Evolutionary conservation across 2,797 vertebrate genomes (phyloP), one percentile per base, ranked within the genome.

Genomic region (Dallia pectoralis): DNA sequence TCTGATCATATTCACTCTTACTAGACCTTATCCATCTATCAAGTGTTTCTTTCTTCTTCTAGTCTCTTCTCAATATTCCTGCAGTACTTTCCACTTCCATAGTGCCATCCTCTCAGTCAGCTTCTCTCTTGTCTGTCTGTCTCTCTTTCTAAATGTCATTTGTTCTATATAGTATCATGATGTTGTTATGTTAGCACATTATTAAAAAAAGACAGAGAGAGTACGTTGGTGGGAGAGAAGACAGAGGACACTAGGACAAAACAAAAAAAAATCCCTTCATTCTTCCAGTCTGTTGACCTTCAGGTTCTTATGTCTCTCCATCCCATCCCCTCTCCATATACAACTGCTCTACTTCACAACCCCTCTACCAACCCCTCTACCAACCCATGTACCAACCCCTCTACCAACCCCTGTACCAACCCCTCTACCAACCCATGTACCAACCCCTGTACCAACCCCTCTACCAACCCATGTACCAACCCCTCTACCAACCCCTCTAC

Each of bases 161-260:
- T 93, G 92, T 93, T 93, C 92, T 93, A 92, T 91, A 88, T 82
- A 67, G 89, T 87, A 92, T 92, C 92, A 93, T 94, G 91, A 84
- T 75, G 73, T 84, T 80, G 87, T 87, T 91, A 91, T 90, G 84
- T 90, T 75, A 65, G 80, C 74, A 84, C 69, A 11, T 49, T 78
- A 77, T 77, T 78, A 82, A 74, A 32, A 25, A 36, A 32, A 40
- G n/a, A 71, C 36, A 29, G 18, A 62, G 27, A 25, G 40, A 51
- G 53, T 48, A 3, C 22, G 62, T 51, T 7, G 59, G 73, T 47
- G 48, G 64, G 67, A 30, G 66, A 67, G 64, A 71, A 77, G 68
- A 71, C 47, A 16, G 6, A 82, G 67, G 77, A 77, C 83, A 85
- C 76, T 80, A 84, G 76, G 75, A 76, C 81, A 68, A 62, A 86